Evolutionary conservation across 2,888 invertebrate species (phyloP).

Genomic region (Drosophila barbarae): DNA sequence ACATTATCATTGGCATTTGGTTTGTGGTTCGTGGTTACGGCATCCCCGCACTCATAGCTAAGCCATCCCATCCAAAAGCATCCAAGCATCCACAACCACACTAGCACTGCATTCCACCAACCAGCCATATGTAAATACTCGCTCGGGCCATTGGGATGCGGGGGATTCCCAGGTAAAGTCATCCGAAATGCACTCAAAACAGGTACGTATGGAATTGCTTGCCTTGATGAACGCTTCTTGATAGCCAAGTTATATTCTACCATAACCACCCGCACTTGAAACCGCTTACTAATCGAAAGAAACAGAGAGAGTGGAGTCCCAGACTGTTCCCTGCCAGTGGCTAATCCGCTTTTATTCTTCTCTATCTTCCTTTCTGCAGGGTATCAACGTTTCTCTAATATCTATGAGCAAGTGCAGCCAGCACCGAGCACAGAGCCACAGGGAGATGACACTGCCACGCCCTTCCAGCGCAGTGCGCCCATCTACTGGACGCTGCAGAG

Average conservation of each 20-base stretch:
- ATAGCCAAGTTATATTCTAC: conserved; percentile 17
- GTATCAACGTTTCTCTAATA: conserved; percentile 84
- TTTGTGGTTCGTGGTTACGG: conserved; percentile 33
- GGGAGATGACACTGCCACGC: conserved; percentile 45
- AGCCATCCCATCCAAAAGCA: conserved; percentile 34
- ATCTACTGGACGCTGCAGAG: conserved; percentile 83
- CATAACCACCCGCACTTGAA: conserved; percentile 45
- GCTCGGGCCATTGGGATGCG: conserved; percentile 8
- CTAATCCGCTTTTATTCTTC: conserved; percentile 10
- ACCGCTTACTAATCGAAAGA: conserved; percentile 41
- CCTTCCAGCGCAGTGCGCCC: conserved; percentile 80
- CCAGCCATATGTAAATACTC: conserved; percentile 30
- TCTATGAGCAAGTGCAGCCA: conserved; percentile 71
- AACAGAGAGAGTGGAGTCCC: conserved; percentile 4
- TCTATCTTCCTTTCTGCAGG: conserved; percentile 78
- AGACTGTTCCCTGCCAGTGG: no score
- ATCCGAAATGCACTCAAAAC: conserved; percentile 20
- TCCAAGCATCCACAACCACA: conserved; percentile 18
- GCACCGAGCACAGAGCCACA: conserved; percentile 50
- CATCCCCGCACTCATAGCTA: conserved; percentile 17
- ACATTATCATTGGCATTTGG: conserved; percentile 60
- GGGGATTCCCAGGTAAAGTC: conserved; percentile 27
- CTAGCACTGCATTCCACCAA: conserved; percentile 27
- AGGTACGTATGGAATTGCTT: conserved; percentile 61
- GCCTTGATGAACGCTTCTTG: conserved; percentile 47